Percentiles rank a stretch among this genome's conserved stretches.
These are phyloP conservation scores for Cavia porcellus DNA, from an alignment of 2,113 vertebrate species.

Conservation along the genomic window DNA sequence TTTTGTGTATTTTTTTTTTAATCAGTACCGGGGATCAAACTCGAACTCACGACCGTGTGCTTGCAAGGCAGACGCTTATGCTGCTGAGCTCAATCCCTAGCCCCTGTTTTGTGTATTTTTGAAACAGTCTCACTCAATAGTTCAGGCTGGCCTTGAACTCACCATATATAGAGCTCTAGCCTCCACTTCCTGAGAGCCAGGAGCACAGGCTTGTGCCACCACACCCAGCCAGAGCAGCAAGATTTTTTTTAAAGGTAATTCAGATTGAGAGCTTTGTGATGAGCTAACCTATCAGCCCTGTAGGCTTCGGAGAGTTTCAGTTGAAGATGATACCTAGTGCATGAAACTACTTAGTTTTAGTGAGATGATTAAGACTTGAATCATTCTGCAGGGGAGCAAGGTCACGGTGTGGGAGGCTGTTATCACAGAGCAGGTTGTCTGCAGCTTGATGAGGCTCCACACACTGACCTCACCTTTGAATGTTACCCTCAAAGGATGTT, in stretches of 20 bases:
- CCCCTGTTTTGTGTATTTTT: background rate
- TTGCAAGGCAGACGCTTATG: too few species aligned
- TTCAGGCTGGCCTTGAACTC: background rate
- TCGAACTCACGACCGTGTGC: too few species aligned
- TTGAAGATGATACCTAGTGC: background rate
- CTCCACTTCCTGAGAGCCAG: background rate
- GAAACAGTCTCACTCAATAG: background rate
- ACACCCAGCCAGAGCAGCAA: background rate
- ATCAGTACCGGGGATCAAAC: too few species aligned
- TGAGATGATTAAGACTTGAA: slow-evolving; percentile 7
- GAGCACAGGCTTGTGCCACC: background rate
- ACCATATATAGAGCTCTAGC: background rate
- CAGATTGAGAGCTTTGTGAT: slow-evolving; percentile 19
- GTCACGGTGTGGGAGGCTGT: background rate
- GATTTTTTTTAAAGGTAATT: slow-evolving; percentile 7
- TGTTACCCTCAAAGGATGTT: slow-evolving; percentile 30
- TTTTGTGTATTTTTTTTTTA: background rate
- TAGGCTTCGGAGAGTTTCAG: background rate
- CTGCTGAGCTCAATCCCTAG: too few species aligned
- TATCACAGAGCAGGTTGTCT: background rate
- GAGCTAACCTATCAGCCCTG: background rate
- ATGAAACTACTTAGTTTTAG: slow-evolving; percentile 40
- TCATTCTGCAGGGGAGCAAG: background rate
- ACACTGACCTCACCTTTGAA: background rate
- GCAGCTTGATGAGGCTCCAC: background rate